Evolutionary conservation across 2,113 vertebrate genomes (phyloP).

Genomic region (Phylloscopus whistleri): DNA sequence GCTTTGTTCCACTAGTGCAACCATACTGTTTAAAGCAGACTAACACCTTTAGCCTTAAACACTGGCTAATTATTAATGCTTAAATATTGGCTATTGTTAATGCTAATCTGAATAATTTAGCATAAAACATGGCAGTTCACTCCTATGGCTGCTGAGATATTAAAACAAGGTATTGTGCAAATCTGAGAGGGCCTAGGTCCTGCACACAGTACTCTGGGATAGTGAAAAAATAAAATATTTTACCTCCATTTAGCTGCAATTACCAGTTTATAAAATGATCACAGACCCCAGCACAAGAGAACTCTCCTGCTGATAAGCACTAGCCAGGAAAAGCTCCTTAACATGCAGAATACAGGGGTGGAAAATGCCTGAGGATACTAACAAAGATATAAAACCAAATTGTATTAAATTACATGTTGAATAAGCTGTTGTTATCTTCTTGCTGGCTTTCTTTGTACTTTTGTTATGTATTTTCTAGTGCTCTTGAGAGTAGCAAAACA

Average conservation of each 20-base stretch:
- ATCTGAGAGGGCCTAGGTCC: neutral
- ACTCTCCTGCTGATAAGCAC: neutral
- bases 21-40: neutral
- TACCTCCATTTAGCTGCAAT: neutral
- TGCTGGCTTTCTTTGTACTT: neutral
- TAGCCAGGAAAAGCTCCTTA: neutral
- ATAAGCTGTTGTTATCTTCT: neutral
- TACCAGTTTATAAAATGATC: neutral
- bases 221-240: neutral
- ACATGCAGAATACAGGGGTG: neutral
- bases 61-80: neutral
- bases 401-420: neutral
- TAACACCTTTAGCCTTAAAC: neutral
- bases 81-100: neutral
- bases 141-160: neutral
- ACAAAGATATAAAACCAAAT: neutral
- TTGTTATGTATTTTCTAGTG: neutral
- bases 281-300: neutral
- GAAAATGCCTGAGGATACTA: neutral
- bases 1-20: neutral
- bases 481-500: neutral
- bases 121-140: neutral
- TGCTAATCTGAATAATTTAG: neutral
- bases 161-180: neutral
- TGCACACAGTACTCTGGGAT: neutral